These are phyloP conservation scores for Elymnias hypermnestra DNA, from an alignment of 1,140 invertebrate genomes.

Conservation along the genomic window DNA sequence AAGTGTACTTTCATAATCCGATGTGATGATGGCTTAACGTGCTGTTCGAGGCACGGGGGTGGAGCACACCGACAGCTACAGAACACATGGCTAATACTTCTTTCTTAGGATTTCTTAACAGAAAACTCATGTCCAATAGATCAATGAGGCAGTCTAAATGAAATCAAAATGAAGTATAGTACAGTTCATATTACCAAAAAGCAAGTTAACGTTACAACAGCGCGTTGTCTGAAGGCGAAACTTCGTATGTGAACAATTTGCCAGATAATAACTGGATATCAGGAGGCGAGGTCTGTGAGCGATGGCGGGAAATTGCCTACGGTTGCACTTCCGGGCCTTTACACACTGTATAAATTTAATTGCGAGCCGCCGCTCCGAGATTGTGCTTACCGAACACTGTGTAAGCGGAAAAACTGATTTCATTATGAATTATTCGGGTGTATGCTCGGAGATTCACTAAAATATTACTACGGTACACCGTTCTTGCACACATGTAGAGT, in stretches of 20 bases:
- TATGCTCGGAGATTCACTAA: neutral
- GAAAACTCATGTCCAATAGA: too few species aligned
- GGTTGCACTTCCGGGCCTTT: constrained; percentile 12
- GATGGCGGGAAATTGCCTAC: constrained; percentile 20
- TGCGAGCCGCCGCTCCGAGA: neutral
- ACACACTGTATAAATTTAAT: neutral
- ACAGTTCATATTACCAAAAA: too few species aligned
- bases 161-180: too few species aligned
- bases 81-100: too few species aligned
- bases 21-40: too few species aligned
- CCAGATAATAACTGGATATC: constrained; percentile 22
- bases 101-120: too few species aligned
- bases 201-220: neutral
- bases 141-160: too few species aligned
- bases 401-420: constrained; percentile 3
- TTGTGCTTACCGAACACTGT: neutral
- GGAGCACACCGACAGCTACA: too few species aligned
- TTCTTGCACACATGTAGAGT: too few species aligned
- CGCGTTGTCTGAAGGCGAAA: constrained; percentile 3
- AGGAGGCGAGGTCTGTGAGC: constrained; percentile 18
- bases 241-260: constrained; percentile 14
- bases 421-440: neutral
- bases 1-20: too few species aligned
- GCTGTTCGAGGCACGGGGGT: too few species aligned
- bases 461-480: too few species aligned